Percentiles rank a stretch among this genome's conserved stretches.
Evolutionary conservation across 1,140 invertebrate genomes (phyloP).

Genomic region (Micrasema minimum): DNA sequence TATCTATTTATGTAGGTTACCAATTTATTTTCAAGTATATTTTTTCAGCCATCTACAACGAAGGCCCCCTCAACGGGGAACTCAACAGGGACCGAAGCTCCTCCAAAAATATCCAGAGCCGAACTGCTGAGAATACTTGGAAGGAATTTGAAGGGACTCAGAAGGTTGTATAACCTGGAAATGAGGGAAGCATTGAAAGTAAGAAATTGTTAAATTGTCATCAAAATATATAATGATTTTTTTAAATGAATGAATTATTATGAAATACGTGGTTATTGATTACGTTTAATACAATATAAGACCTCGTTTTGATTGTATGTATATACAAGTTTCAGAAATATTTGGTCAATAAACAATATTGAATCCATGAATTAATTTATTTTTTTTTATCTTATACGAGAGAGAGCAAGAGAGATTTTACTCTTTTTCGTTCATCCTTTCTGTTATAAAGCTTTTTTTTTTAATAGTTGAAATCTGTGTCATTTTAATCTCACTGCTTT

Average conservation of each 20-base stretch:
- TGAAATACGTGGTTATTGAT: no score
- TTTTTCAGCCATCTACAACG: conserved; percentile 43
- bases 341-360: background rate
- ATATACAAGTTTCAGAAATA: background rate
- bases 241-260: no score
- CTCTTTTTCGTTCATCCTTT: no score
- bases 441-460: no score
- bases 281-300: background rate
- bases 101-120: conserved; percentile 61
- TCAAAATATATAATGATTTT: no score
- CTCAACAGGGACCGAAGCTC: conserved; percentile 54
- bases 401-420: no score
- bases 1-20: background rate
- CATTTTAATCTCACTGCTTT: no score
- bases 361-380: background rate
- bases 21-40: background rate
- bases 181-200: conserved; percentile 48
- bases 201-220: background rate
- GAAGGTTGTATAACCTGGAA: conserved; percentile 61
- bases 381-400: background rate
- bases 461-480: no score
- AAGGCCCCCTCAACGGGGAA: conserved; percentile 36
- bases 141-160: conserved; percentile 63
- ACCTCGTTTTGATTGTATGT: background rate
- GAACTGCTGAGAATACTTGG: conserved; percentile 63